Evolutionary conservation across 2,888 invertebrate species (phyloP).

Genomic region (Fissipunctia ypsillon): DNA sequence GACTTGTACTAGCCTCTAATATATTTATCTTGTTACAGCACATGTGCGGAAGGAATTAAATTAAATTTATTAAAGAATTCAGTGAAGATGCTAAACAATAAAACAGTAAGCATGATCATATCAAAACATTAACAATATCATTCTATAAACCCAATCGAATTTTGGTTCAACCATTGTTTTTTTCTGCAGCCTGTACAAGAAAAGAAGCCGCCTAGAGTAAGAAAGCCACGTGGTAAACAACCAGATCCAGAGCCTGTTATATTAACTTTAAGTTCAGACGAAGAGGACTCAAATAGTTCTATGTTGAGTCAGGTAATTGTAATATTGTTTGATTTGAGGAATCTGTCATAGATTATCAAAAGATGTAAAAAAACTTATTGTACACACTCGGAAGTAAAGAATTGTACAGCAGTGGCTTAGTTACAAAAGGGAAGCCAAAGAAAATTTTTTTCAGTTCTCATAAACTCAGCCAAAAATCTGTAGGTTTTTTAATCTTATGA

Average conservation of each 20-base stretch:
- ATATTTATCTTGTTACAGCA: conserved; percentile 69
- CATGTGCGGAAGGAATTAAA: conserved; percentile 85
- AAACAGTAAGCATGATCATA: conserved; percentile 78
- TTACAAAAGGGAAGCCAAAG: too few relatives aligned
- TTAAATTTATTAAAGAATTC: conserved; percentile 86
- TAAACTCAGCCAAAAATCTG: too few relatives aligned
- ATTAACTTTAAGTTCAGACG: conserved; percentile 93
- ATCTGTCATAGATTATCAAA: background rate
- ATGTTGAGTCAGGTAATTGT: conserved; percentile 82
- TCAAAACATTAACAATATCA: background rate
- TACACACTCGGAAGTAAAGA: background rate
- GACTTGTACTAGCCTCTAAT: background rate
- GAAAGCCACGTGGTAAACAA: conserved; percentile 88
- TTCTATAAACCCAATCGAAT: background rate
- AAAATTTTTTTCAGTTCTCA: too few relatives aligned
- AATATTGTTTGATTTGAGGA: background rate
- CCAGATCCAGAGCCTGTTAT: conserved; percentile 92
- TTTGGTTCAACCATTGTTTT: background rate
- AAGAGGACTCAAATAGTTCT: conserved; percentile 91
- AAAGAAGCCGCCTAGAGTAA: conserved; percentile 85
- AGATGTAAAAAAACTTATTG: background rate
- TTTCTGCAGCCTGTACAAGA: conserved; percentile 78
- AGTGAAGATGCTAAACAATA: conserved; percentile 72
- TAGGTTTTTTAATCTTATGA: too few relatives aligned
- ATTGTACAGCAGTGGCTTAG: too few relatives aligned